Evolutionary conservation across 2,888 invertebrate genomes (phyloP).

Genomic region (Lepidochrysops patricia): DNA sequence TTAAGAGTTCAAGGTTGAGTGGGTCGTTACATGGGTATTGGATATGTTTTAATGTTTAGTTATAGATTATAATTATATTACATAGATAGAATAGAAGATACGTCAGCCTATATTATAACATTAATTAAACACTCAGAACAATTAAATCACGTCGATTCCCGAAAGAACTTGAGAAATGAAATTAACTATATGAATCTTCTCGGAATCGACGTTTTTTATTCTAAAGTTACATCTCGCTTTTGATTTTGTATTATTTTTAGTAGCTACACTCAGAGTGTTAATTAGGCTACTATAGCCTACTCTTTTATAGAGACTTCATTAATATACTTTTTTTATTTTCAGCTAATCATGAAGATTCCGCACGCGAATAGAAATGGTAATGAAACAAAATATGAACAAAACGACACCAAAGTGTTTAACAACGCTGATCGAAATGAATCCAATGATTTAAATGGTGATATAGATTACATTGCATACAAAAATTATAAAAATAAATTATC

Average conservation of each 20-base stretch:
- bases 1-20: background rate
- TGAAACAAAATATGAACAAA: slow-evolving; percentile 35
- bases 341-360: slow-evolving; percentile 61
- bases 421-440: slow-evolving; percentile 10
- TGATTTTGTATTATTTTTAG: too few relatives aligned
- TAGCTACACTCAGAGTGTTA: too few relatives aligned
- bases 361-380: slow-evolving; percentile 53
- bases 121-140: too few relatives aligned
- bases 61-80: too few relatives aligned
- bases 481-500: slow-evolving; percentile 3
- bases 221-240: too few relatives aligned
- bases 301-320: too few relatives aligned
- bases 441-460: background rate
- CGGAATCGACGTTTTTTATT: too few relatives aligned
- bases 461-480: background rate
- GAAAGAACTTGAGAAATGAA: too few relatives aligned
- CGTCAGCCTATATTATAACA: background rate
- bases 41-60: background rate
- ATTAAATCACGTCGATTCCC: too few relatives aligned
- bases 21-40: background rate
- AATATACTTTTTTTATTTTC: slow-evolving; percentile 30
- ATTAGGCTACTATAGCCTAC: too few relatives aligned
- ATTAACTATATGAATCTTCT: too few relatives aligned
- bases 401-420: slow-evolving; percentile 28
- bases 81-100: too few relatives aligned